phyloP scores from a whole-genome alignment of 2,797 vertebrate species.

The Phrynocephalus vlangalii region DNA sequence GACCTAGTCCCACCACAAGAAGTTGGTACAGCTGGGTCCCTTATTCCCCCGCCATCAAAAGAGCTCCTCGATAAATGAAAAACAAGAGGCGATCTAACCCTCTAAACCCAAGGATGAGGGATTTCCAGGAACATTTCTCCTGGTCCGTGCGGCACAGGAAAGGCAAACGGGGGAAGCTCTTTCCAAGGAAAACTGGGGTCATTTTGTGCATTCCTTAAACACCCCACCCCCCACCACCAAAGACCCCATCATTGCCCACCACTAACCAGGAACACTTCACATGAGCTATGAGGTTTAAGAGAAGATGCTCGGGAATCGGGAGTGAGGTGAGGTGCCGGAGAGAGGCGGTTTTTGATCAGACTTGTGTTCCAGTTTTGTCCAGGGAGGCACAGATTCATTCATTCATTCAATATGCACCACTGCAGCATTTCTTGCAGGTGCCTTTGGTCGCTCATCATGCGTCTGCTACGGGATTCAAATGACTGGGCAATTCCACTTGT shows the following conservation, averaged over 20 bases:
- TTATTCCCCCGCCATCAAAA: no score
- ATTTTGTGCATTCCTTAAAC: slow-evolving; percentile 21
- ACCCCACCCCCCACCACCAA: not conserved
- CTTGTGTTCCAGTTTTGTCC: slow-evolving; percentile 23
- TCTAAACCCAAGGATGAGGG: not conserved
- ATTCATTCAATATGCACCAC: not conserved
- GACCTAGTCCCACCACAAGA: not conserved
- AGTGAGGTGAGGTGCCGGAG: not conserved
- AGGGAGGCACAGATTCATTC: not conserved
- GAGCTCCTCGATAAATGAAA: fast-evolving
- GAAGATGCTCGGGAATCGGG: slow-evolving; percentile 12
- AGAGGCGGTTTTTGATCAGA: slow-evolving; percentile 25
- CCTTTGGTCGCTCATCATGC: not conserved
- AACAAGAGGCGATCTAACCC: not conserved
- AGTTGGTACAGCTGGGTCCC: no score
- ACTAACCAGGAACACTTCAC: not conserved
- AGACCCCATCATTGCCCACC: not conserved
- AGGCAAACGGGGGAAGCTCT: not conserved
- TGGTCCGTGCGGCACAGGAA: not conserved
- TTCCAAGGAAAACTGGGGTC: slow-evolving; percentile 53
- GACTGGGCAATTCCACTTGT: not conserved
- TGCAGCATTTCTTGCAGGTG: not conserved
- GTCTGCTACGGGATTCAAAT: not conserved
- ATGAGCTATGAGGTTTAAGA: not conserved
- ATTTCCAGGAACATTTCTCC: slow-evolving; percentile 27